phyloP scores from a whole-genome alignment of 1,140 invertebrate species.

The Bicyclus anynana region DNA sequence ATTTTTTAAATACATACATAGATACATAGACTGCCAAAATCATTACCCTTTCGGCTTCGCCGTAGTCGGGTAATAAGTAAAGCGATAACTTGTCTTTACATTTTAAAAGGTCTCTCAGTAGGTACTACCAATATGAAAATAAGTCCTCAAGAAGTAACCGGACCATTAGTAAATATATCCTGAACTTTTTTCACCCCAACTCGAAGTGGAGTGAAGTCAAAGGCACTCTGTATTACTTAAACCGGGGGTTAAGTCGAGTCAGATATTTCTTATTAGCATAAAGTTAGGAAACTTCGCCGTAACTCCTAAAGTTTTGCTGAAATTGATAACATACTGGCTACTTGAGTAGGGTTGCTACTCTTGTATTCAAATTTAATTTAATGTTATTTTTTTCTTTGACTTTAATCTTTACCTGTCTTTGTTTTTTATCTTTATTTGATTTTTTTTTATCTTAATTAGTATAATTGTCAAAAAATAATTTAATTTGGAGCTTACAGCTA shows the following conservation, averaged over 20 bases:
- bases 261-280: conserved; percentile 38
- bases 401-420: too few species aligned
- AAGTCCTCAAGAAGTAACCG: background rate
- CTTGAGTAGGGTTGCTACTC: conserved; percentile 6
- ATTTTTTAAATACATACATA: too few species aligned
- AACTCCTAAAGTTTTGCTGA: conserved; percentile 28
- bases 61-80: too few species aligned
- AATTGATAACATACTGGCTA: conserved; percentile 29
- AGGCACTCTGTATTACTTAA: conserved; percentile 31
- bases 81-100: too few species aligned
- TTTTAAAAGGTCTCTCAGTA: background rate
- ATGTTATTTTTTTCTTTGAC: too few species aligned
- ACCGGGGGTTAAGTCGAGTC: conserved; percentile 29
- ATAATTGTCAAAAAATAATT: too few species aligned
- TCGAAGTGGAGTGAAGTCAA: conserved; percentile 24
- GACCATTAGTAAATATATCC: conserved; percentile 14
- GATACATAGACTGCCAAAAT: too few species aligned
- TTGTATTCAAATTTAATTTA: too few species aligned
- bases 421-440: too few species aligned
- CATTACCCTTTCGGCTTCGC: too few species aligned
- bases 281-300: conserved; percentile 25
- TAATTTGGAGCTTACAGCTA: too few species aligned
- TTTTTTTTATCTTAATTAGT: too few species aligned
- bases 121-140: background rate
- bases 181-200: conserved; percentile 23